Base-by-base conservation (phyloP, 2,113 vertebrate genomes). In the Chlorocebus sabaeus region DNA sequence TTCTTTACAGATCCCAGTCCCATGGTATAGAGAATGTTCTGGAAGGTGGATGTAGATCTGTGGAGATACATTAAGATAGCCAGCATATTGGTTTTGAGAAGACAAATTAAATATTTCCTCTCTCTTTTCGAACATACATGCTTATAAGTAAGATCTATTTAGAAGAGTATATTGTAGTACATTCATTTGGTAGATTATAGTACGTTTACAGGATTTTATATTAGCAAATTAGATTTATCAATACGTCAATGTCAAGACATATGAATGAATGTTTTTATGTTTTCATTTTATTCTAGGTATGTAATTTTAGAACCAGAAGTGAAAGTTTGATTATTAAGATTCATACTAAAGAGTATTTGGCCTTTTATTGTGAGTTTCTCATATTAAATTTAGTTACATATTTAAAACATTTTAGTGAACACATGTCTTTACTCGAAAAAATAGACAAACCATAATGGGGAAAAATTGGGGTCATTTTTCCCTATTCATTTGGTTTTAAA, bases 391-490 rank as follows among this genome's bases (percentile, higher is more conserved):
- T 78, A 96, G 67, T 84, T 92, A 73, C 6, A n/a, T 48, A 81
- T 52, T 95, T 90, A 83, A 93, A 96, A 90, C 1, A 83, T 83
- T 92, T 85, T 83, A 85, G 75, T 87, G 87, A 86, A 59, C 23
- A n/a, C 55, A 93, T 50, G 0, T 84, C 40, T 97, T 88, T 93
- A 78, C 27, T 97, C 92, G 92, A 43, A 95, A 94, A 43, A 43
- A 86, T 14, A 79, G 32, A 90, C 22, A 95, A 94, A 72, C 14
- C 10, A 93, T 35, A 78, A n/a, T 4, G 13, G 61, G n/a, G 23
- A n/a, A 30, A 90, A 87, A 75, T 27, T 1, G 20, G 30, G 72
- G 5, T 14, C 32, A 25, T 40, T 88, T 81, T 30, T 27, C 55
- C 38, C 8, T 45, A 75, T 22, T 16, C 45, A 75, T 57, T 90